Evolutionary conservation across 2,797 vertebrate genomes (phyloP), one percentile per base, ranked within the genome.

Genomic region (Sebastes kiyomatsui): DNA sequence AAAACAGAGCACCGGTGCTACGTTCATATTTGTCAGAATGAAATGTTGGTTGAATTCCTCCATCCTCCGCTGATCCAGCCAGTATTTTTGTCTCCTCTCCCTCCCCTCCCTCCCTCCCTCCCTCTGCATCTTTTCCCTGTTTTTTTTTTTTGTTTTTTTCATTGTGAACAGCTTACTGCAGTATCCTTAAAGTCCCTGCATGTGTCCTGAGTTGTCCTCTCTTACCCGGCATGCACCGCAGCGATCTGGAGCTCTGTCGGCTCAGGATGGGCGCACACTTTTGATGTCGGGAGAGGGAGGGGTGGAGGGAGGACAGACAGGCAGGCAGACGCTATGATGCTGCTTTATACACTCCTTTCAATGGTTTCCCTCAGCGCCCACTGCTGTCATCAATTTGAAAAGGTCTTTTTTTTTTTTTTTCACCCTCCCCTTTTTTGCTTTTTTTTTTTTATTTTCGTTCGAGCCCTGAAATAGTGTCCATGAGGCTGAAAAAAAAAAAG

Each of bases 151-250:
- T 56, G 25, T 70, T 74, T 79, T 73, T 68, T 30, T 68, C 56
- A 65, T 65, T 80, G 72, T 77, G 79, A 90, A 89, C 79, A 74
- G 88, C 84, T 89, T 90, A 90, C 92, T 90, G 92, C 92, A 93
- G 92, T 93, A 91, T 93, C 91, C 92, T 92, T 88, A 93, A 91
- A 93, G 87, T 89, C 91, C 89, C 92, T 82, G 85, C 69, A 32
- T 80, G 88, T 94, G 92, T 93, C 93, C 93, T 93, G 84, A 91
- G 82, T 88, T 93, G 92, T 93, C 87, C 92, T 91, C 83, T 87
- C 83, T 75, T 89, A 92, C 90, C 90, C 92, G 88, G 84, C 79
- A 82, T 88, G 90, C 92, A 79, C 84, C 20, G 77, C 87, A 65
- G 86, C 68, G 74, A 91, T 89, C 77, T 83, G 88, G 82, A 74